Percentiles rank a stretch among this genome's conserved stretches.
Evolutionary conservation across 2,888 invertebrate species (phyloP).

Genomic region (Napeogenes sylphis): DNA sequence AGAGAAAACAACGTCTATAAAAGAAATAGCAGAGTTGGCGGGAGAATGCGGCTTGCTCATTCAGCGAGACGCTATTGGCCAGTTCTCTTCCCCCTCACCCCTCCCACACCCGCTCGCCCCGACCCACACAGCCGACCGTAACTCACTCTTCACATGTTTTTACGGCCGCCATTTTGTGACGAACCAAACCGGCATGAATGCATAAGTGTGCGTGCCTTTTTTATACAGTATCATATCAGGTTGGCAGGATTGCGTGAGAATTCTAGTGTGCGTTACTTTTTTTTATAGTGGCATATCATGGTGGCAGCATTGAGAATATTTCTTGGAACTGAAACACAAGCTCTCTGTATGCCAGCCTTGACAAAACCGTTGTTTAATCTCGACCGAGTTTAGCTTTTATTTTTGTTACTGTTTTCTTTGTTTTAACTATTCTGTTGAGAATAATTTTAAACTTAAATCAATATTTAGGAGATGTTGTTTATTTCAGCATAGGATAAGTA

Average conservation of each 20-base stretch:
- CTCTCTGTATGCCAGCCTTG: constrained; percentile 30
- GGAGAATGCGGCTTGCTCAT: constrained; percentile 63
- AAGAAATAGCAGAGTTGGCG: constrained; percentile 76
- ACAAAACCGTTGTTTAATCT: constrained; percentile 2
- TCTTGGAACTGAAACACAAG: constrained; percentile 33
- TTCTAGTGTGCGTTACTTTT: constrained; percentile 58
- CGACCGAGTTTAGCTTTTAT: constrained; percentile 5
- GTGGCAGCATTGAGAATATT: constrained; percentile 28
- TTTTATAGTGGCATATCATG: constrained; percentile 30
- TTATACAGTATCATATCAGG: constrained; percentile 30
- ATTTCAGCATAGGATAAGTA: too few relatives aligned
- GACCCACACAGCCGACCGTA: constrained; percentile 54
- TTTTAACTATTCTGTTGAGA: neutral
- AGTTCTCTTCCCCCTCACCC: constrained; percentile 39
- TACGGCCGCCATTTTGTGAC: constrained; percentile 78
- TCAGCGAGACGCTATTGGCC: constrained; percentile 69
- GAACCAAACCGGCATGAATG: constrained; percentile 31
- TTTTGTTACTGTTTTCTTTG: neutral
- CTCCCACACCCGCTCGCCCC: constrained; percentile 33
- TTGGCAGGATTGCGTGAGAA: constrained; percentile 24
- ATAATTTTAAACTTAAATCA: neutral
- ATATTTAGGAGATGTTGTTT: neutral
- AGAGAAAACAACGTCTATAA: constrained; percentile 74
- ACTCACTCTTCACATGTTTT: constrained; percentile 78
- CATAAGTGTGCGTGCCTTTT: constrained; percentile 58